A percentile compares a stretch with the other conserved stretches of the same genome.
Evolutionary conservation across 1,140 invertebrate genomes (phyloP).

Genomic region (Hermetia illucens): DNA sequence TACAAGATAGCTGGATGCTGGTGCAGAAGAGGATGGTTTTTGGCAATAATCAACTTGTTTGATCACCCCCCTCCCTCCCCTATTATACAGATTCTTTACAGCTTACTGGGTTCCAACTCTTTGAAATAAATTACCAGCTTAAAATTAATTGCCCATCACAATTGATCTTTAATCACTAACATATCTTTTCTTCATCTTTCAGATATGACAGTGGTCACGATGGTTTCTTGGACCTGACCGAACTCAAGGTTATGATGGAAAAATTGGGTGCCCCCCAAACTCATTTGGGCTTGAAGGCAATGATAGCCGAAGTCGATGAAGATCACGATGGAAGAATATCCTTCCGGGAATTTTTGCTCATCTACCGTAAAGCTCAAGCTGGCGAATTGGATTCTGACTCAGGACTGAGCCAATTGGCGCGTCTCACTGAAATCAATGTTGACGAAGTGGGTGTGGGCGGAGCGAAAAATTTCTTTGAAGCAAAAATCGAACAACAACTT

Average conservation of each 20-base stretch:
- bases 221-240: conserved; percentile 72
- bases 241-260: conserved; percentile 94
- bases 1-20: too few species aligned
- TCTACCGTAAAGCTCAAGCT: conserved; percentile 72
- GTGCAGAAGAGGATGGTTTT: too few species aligned
- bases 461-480: conserved; percentile 83
- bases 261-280: conserved; percentile 88
- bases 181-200: too few species aligned
- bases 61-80: too few species aligned
- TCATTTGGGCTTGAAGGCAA: conserved; percentile 80
- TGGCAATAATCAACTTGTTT: too few species aligned
- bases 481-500: conserved; percentile 73
- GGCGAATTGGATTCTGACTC: conserved; percentile 70
- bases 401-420: conserved; percentile 66
- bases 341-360: conserved; percentile 82
- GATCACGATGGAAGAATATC: conserved; percentile 78
- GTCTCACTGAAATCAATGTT: conserved; percentile 74
- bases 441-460: conserved; percentile 79
- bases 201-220: conserved; percentile 83
- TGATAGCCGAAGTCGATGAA: conserved; percentile 91
- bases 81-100: too few species aligned
- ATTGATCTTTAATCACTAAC: too few species aligned
- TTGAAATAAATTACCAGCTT: too few species aligned
- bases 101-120: too few species aligned
- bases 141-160: not conserved